Percentiles rank a stretch among this genome's conserved stretches.
These are phyloP conservation scores for Malacoraja senta DNA, from an alignment of 2,797 vertebrate species.

Conservation along the genomic window DNA sequence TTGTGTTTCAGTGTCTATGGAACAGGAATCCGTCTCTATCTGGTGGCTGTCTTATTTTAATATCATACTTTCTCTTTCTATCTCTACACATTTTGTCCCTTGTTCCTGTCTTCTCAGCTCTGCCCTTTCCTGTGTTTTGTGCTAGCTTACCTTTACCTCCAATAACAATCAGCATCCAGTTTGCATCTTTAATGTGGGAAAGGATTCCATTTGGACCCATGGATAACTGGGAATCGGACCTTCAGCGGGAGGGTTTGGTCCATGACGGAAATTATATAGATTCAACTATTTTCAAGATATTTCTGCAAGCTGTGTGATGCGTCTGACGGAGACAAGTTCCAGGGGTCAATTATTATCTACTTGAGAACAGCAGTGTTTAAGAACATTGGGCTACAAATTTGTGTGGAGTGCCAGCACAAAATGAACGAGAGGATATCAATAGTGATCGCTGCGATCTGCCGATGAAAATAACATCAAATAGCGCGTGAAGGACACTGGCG, in stretches of 20 bases:
- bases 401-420: no score
- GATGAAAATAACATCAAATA: background rate
- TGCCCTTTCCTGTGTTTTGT: background rate
- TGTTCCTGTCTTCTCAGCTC: background rate
- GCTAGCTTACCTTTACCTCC: background rate
- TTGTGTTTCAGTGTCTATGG: background rate
- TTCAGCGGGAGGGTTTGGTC: background rate
- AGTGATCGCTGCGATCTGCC: background rate
- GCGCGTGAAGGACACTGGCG: background rate
- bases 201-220: background rate
- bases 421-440: background rate
- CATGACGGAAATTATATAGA: background rate
- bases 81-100: background rate
- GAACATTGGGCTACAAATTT: background rate
- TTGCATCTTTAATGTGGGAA: background rate
- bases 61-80: no score
- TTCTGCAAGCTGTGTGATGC: background rate
- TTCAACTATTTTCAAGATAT: background rate
- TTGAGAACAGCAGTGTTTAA: background rate
- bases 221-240: background rate
- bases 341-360: background rate
- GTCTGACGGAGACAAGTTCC: background rate
- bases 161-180: background rate
- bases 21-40: background rate
- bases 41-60: background rate